Evolutionary conservation across 2,888 invertebrate species (phyloP), one percentile per base, ranked within the genome.

Genomic region (Lasioglossum marginatum): DNA sequence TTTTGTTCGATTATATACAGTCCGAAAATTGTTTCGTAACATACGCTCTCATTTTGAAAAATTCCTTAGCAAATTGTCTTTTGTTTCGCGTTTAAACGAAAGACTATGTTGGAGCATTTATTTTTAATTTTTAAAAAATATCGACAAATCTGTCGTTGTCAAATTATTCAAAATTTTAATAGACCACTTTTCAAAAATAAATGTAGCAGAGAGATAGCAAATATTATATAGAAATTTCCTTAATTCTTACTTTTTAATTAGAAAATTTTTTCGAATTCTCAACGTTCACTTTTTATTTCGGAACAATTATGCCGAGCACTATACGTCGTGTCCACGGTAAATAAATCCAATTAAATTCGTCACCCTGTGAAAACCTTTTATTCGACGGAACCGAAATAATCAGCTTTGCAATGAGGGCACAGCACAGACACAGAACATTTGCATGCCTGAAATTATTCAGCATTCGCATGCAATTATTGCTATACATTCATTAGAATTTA

Each of bases 291-390:
- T n/a, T 10, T n/a, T 8, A 52, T 52, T 31, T 14, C 16, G 16
- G 16, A 31, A 31, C 31, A 16, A 31, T 63, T 63, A 63, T 63
- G 27, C 16, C 27, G 63, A 16, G 63, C 31, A 6, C 60, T 16
- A 31, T 63, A 16, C 34, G 14, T 16, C 23, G 19, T 45, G 31
- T 6, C 14, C 34, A 23, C 34, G 52, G 66, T 19, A 70, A 45
- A 82, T 57, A 45, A 79, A 82, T 57, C 71, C 23, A 77, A 81
- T 81, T 77, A 70, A 78, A 82, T 43, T 31, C n/a, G 14, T 5
- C 23, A 37, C 16, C 12, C 10, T 40, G 14, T 12, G 14, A 66
- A 27, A 23, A 45, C 23, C 52, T 73, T 79, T 60, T 74, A 45
- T 60, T 48, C 71, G 16, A 14, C 14, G 16, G 43, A 27, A 57